A percentile compares a stretch with the other conserved stretches of the same genome.
Conservation (phyloP, 64 coral and sea anemone species). For the Porites lutea region DNA sequence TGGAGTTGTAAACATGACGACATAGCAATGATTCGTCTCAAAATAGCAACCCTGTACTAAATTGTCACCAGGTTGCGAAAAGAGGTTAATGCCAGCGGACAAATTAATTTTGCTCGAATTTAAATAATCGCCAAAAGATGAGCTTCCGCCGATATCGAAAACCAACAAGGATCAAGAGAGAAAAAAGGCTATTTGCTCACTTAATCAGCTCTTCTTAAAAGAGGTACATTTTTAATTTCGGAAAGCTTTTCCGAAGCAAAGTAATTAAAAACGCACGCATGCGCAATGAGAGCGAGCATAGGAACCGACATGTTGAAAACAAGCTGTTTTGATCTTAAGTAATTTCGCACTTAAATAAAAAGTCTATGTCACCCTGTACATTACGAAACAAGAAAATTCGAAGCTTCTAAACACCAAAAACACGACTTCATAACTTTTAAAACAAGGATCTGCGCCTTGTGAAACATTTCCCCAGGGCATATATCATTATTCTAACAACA, state of each 20-base stretch:
- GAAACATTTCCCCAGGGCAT: conserved; percentile 36
- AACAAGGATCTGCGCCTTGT: background rate
- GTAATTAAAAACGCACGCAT: conserved; percentile 33
- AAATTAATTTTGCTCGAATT: conserved; percentile 50
- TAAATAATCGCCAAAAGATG: conserved; percentile 45
- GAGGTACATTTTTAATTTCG: conserved; percentile 34
- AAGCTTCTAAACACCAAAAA: background rate
- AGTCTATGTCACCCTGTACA: background rate
- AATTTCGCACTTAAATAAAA: background rate
- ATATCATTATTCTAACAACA: conserved; percentile 11
- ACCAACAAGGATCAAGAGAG: conserved; percentile 35
- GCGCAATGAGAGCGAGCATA: background rate
- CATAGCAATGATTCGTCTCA: background rate
- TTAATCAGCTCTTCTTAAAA: conserved; percentile 28
- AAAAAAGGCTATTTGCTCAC: conserved; percentile 46
- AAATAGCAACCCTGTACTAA: background rate
- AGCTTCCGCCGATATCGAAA: conserved; percentile 36
- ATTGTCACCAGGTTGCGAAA: conserved; percentile 14
- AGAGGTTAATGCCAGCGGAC: background rate
- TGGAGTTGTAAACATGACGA: background rate
- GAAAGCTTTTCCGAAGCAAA: conserved; percentile 1
- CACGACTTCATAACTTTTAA: background rate
- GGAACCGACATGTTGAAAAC: conserved; percentile 23
- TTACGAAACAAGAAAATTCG: background rate
- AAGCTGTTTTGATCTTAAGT: background rate